phyloP scores from a whole-genome alignment of 2,888 invertebrate species.

The Leistus spinibarbis region DNA sequence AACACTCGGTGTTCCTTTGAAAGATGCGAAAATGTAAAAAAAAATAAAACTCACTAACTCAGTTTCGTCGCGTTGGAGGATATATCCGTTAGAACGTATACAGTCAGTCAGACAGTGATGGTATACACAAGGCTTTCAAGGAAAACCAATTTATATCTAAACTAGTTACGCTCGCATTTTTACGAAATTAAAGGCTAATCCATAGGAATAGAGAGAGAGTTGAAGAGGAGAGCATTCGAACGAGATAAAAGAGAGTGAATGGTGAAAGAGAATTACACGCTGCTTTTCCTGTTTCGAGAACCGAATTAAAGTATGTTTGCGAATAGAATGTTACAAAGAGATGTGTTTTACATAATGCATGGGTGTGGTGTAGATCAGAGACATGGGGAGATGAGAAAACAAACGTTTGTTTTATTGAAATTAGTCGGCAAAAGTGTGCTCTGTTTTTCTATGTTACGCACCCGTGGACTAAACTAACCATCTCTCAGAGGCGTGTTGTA shows the following conservation, averaged over 20 bases:
- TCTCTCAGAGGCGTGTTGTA: slow-evolving; percentile 12
- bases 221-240: slow-evolving; percentile 9
- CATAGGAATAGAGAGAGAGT: not conserved
- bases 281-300: slow-evolving; percentile 5
- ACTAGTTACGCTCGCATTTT: slow-evolving; percentile 37
- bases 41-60: slow-evolving; percentile 25
- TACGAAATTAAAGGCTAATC: slow-evolving; percentile 39
- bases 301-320: slow-evolving; percentile 38
- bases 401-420: slow-evolving; percentile 33
- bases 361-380: slow-evolving; percentile 28
- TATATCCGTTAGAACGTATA: not conserved
- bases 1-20: slow-evolving; percentile 14
- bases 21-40: not conserved
- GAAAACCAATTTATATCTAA: slow-evolving; percentile 35
- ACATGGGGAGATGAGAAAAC: slow-evolving; percentile 18
- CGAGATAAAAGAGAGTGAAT: slow-evolving; percentile 23
- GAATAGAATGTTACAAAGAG: slow-evolving; percentile 32
- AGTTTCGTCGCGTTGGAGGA: slow-evolving; percentile 5
- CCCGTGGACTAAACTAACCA: not conserved
- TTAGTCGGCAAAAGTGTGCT: slow-evolving; percentile 8
- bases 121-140: not conserved
- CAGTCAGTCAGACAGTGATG: not conserved
- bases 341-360: slow-evolving; percentile 37
- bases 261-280: slow-evolving; percentile 21
- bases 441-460: not conserved